These are phyloP conservation scores for Periophthalmus magnuspinnatus DNA, from an alignment of 2,797 vertebrate genomes.

Conservation along the genomic window DNA sequence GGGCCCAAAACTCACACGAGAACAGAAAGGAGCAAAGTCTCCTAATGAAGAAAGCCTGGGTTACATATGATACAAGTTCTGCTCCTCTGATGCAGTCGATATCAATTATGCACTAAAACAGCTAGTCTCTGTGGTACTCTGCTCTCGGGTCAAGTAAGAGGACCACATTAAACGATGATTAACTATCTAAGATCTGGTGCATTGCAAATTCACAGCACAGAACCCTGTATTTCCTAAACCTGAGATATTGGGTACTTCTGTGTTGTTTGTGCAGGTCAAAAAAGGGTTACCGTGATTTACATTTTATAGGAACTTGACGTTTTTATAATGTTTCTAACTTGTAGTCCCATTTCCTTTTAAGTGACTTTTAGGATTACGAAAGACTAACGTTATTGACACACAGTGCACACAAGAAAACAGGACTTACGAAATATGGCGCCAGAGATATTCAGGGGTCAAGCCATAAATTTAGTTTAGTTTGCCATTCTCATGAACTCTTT, in stretches of 20 bases:
- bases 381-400: constrained; percentile 46
- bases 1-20: neutral
- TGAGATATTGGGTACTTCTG: neutral
- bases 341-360: constrained; percentile 4
- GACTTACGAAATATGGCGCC: constrained; percentile 65
- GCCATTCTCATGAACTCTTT: constrained; percentile 74
- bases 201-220: constrained; percentile 26
- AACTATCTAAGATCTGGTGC: constrained; percentile 9
- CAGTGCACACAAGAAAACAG: constrained; percentile 49
- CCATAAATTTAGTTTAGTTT: constrained; percentile 68
- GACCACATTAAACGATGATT: constrained; percentile 37
- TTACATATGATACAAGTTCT: constrained; percentile 13
- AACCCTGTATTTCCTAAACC: constrained; percentile 10
- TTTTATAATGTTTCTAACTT: neutral
- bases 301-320: neutral
- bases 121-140: constrained; percentile 34
- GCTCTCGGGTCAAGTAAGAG: constrained; percentile 32
- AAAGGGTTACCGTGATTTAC: neutral
- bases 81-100: constrained; percentile 17
- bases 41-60: constrained; percentile 6
- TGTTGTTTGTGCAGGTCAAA: neutral
- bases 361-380: constrained; percentile 36
- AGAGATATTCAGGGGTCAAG: constrained; percentile 51
- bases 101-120: constrained; percentile 57
- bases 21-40: constrained; percentile 1